A percentile compares a stretch with the other conserved stretches of the same genome.
Conservation (phyloP, 92 coral and sea anemone genomes). For the Heteractis magnifica region DNA sequence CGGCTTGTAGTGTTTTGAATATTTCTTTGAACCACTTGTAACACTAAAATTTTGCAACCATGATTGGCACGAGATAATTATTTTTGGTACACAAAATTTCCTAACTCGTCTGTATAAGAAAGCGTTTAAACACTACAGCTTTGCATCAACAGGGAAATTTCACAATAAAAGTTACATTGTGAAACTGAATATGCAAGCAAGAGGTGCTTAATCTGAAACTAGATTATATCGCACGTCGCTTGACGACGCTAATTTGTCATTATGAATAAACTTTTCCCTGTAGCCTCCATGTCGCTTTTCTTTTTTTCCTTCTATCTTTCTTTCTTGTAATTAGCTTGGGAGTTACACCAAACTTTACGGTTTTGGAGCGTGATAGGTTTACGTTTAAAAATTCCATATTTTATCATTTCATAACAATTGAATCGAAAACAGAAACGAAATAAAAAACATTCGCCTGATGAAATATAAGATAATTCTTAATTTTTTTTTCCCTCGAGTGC, state of each 20-base stretch:
- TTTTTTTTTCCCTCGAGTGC: too few species aligned
- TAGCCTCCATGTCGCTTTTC: too few species aligned
- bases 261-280: background rate
- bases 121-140: background rate
- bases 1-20: constrained; percentile 22
- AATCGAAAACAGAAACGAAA: background rate
- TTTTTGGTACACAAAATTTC: background rate
- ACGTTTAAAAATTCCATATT: background rate
- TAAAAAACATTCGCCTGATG: background rate
- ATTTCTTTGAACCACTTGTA: constrained; percentile 6
- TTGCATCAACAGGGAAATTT: background rate
- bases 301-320: background rate
- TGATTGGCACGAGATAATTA: background rate
- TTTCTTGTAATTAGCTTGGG: background rate
- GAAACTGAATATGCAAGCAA: background rate
- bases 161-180: background rate
- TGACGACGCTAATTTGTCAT: background rate
- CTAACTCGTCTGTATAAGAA: background rate
- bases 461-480: background rate
- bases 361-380: background rate
- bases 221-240: background rate
- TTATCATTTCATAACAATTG: background rate
- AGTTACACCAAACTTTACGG: too few species aligned
- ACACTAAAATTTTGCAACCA: background rate
- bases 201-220: background rate